These are phyloP conservation scores for Cephus sareptanus DNA, from an alignment of 2,888 invertebrate genomes.

Conservation along the genomic window DNA sequence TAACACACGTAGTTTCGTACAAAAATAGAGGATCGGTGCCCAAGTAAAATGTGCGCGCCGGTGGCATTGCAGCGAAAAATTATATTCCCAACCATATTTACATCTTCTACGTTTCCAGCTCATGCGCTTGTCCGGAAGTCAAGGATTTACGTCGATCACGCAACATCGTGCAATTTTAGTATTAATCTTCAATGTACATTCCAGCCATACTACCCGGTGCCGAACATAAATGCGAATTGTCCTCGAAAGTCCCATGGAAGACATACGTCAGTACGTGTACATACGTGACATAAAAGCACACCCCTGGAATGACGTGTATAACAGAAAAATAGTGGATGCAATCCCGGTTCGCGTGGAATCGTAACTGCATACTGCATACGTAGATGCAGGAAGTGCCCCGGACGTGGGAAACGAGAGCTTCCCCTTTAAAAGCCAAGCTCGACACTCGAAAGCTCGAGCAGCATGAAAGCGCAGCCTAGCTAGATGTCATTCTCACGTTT, in stretches of 20 bases:
- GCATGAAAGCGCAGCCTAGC: conserved; percentile 28
- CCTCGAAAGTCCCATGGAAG: background rate
- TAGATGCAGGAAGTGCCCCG: background rate
- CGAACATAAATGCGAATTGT: background rate
- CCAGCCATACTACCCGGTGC: background rate
- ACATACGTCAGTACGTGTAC: background rate
- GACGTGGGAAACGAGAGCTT: conserved; percentile 3
- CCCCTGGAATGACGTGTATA: background rate
- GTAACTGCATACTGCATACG: background rate
- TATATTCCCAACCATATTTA: background rate
- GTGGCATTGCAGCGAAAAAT: conserved; percentile 3
- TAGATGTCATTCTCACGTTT: conserved; percentile 30
- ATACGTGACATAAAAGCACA: background rate
- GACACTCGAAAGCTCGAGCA: conserved; percentile 24
- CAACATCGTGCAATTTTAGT: background rate
- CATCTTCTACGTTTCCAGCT: background rate
- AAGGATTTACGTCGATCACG: background rate
- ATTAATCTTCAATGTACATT: background rate
- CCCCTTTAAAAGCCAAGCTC: conserved; percentile 35
- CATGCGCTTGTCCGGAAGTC: background rate
- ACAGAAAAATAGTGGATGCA: background rate
- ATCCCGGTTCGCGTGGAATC: background rate
- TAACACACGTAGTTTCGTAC: background rate
- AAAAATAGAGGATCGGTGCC: background rate
- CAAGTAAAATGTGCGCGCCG: background rate